Evolutionary conservation across 1,140 invertebrate genomes (phyloP).

Genomic region (Gonatopus flavifemur): DNA sequence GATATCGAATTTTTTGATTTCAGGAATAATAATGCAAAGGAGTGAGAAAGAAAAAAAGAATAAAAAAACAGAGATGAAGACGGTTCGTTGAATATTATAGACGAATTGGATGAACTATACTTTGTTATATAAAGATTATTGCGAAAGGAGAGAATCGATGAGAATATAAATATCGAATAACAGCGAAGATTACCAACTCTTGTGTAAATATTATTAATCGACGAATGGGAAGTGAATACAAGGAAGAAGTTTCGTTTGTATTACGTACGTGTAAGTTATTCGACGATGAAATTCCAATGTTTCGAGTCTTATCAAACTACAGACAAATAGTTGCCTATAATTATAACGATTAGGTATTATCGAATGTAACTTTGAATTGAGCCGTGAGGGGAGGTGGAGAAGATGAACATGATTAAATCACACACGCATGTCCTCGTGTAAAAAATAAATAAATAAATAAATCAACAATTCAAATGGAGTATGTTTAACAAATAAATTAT

Average conservation of each 20-base stretch:
- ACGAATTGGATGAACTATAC: too few species aligned
- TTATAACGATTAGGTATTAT: conserved; percentile 52
- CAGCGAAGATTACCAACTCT: too few species aligned
- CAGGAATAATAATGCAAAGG: not conserved
- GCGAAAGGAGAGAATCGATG: not conserved
- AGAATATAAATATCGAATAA: too few species aligned
- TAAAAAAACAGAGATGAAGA: conserved; percentile 1
- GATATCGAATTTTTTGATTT: not conserved
- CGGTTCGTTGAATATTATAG: too few species aligned
- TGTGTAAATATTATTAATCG: too few species aligned
- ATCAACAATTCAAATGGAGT: conserved; percentile 46
- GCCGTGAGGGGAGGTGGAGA: too few species aligned
- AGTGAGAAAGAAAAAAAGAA: not conserved
- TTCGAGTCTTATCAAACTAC: conserved; percentile 57
- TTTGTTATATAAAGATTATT: conserved; percentile 18
- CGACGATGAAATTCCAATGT: conserved; percentile 49
- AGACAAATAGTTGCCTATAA: conserved; percentile 56
- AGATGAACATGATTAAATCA: too few species aligned
- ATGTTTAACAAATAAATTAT: conserved; percentile 57
- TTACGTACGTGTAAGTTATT: conserved; percentile 55
- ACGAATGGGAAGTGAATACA: too few species aligned
- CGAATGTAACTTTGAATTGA: conserved; percentile 52
- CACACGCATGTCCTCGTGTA: conserved; percentile 55
- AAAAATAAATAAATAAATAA: too few species aligned
- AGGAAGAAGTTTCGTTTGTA: too few species aligned